Evolutionary conservation across 2,888 invertebrate species (phyloP), one percentile per base, ranked within the genome.

Genomic region (Trichogramma dendrolimi): DNA sequence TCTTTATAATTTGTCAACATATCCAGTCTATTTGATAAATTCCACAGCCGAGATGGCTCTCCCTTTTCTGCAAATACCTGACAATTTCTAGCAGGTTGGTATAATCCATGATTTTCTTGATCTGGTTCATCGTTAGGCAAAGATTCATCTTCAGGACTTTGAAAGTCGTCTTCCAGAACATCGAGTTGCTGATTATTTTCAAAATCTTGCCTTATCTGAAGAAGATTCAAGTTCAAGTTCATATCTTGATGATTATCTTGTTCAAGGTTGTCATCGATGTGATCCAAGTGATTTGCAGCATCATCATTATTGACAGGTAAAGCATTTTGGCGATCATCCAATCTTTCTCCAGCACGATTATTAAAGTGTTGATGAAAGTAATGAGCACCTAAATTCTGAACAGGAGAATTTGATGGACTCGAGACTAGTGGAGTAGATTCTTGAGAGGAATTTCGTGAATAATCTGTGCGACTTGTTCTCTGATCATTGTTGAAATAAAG

Each of bases 11-110:
- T 84, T 4, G 84, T 83, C 8, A 89, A 78, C 42, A 85, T 83
- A 60, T 85, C 84, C 55, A 89, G 78, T 11, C 87, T 83, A 63
- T 86, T 83, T 0, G 85, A 84, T 10, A 89, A 74, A 70, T 82
- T 83, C 27, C 85, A 85, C 0, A 82, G 81, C 55, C 81, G 81
- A 1, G 83, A 82, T 1, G 83, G 79, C 4, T 81, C 76, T 27
- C 71, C 73, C 4, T 66, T 62, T 39, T 76, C 71, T 6, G 67
- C 67, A n/a, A 59, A 66, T n/a, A 62, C 56, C 57, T 69, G 67
- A 49, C 65, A 68, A 64, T 71, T 70, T 70, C 47, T 60, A 3
- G 40, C 39, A 27, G 64, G 58, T 43, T 62, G 63, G 53, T 55
- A 56, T n/a, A 66, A 14, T 40, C 44, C 53, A 10, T 53, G 49